A percentile compares a stretch with the other conserved stretches of the same genome.
Evolutionary conservation across 1,140 invertebrate genomes (phyloP).

Genomic region (Drosophila dunni): DNA sequence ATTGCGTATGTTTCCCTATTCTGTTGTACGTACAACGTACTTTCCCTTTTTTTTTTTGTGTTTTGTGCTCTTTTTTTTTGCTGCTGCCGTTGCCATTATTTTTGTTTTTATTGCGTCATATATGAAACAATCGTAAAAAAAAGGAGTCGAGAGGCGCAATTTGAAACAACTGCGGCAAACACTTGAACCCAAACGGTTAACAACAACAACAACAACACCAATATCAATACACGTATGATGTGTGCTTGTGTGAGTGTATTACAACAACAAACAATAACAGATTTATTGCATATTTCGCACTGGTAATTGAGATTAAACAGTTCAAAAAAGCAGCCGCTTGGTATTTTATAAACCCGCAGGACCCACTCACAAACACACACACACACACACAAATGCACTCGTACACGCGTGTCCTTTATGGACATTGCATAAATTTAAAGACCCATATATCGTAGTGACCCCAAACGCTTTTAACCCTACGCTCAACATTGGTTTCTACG

Average conservation of each 20-base stretch:
- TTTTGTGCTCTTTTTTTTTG: conserved; percentile 36
- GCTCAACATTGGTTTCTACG: conserved; percentile 32
- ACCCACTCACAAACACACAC: conserved; percentile 12
- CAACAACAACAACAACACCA: conserved; percentile 44
- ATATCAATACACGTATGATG: conserved; percentile 1
- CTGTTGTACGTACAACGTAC: conserved; percentile 3
- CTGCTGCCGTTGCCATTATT: conserved; percentile 68
- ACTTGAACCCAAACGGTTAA: conserved; percentile 73
- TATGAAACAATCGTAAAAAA: conserved; percentile 72
- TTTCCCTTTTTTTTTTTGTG: conserved; percentile 3
- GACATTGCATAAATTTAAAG: conserved; percentile 72
- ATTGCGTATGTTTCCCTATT: conserved; percentile 63
- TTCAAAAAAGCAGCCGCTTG: conserved; percentile 77
- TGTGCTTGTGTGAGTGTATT: conserved; percentile 22
- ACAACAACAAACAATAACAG: conserved; percentile 75
- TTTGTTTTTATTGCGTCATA: conserved; percentile 78
- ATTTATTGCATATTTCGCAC: conserved; percentile 79
- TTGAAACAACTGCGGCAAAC: conserved; percentile 74
- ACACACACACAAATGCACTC: neutral
- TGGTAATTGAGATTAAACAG: conserved; percentile 82
- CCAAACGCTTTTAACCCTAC: conserved; percentile 25
- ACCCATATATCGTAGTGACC: conserved; percentile 63
- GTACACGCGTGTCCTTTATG: conserved; percentile 46
- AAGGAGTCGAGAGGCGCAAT: conserved; percentile 60
- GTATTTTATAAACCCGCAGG: conserved; percentile 61